Evolutionary conservation across 1,140 invertebrate genomes (phyloP).

Genomic region (Papilio polytes): DNA sequence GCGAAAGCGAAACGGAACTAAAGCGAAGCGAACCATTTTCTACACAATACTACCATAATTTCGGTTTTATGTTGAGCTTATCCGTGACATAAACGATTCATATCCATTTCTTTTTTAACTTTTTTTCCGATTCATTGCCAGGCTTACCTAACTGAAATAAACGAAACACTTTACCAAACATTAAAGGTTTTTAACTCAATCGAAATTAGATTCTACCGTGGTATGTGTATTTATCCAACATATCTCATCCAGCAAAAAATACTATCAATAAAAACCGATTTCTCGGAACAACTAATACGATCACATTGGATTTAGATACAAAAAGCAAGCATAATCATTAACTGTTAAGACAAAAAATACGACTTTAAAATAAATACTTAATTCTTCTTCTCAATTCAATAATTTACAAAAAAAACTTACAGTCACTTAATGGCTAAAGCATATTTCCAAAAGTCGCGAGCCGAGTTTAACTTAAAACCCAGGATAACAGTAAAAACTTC

Average conservation of each 20-base stretch:
- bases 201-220: not conserved
- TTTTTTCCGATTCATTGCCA: too few species aligned
- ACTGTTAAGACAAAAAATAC: not conserved
- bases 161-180: too few species aligned
- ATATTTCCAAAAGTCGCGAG: not conserved
- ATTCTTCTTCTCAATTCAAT: not conserved
- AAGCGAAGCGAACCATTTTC: not conserved
- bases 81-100: too few species aligned
- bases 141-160: too few species aligned
- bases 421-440: not conserved
- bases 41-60: not conserved
- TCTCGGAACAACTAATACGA: constrained; percentile 1
- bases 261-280: not conserved
- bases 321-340: not conserved
- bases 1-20: not conserved
- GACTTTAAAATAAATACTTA: not conserved
- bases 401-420: not conserved
- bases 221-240: not conserved
- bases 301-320: not conserved
- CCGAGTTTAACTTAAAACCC: not conserved
- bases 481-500: not conserved
- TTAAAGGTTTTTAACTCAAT: not conserved
- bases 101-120: too few species aligned
- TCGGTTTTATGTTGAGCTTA: too few species aligned
- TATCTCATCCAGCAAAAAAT: not conserved